phyloP scores from a whole-genome alignment of 2,797 vertebrate species.

The Margarornis squamiger region DNA sequence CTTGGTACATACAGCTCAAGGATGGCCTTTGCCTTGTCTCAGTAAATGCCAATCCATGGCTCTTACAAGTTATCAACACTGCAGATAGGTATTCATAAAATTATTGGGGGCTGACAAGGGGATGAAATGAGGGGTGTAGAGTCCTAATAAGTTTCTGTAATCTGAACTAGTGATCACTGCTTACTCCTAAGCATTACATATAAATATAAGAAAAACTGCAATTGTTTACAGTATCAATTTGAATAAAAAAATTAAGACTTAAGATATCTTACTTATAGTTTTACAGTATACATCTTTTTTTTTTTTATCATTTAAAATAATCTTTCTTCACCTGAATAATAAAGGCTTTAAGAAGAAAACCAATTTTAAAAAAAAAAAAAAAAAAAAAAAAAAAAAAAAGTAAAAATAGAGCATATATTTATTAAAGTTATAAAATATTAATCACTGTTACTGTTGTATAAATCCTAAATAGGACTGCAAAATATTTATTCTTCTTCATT shows the following conservation, averaged over 20 bases:
- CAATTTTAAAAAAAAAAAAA: too few relatives aligned
- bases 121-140: neutral
- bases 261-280: neutral
- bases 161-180: neutral
- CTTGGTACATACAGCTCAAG: fast-evolving
- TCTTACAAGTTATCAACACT: neutral
- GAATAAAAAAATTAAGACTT: neutral
- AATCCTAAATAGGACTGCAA: conserved; percentile 8
- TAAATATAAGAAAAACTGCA: neutral
- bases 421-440: conserved; percentile 31
- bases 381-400: neutral
- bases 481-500: conserved; percentile 39
- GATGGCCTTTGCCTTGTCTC: neutral
- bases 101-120: fast-evolving
- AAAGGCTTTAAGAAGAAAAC: neutral
- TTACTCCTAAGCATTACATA: neutral
- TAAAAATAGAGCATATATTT: neutral
- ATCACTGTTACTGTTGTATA: neutral
- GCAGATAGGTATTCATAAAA: neutral
- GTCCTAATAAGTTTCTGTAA: neutral
- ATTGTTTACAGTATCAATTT: neutral
- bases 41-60: neutral
- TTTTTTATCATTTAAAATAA: neutral
- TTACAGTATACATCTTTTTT: neutral
- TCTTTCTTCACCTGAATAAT: neutral